Percentiles rank a stretch among this genome's conserved stretches.
Conservation (phyloP, 2,888 invertebrate genomes). For the Scaptomyza flava region DNA sequence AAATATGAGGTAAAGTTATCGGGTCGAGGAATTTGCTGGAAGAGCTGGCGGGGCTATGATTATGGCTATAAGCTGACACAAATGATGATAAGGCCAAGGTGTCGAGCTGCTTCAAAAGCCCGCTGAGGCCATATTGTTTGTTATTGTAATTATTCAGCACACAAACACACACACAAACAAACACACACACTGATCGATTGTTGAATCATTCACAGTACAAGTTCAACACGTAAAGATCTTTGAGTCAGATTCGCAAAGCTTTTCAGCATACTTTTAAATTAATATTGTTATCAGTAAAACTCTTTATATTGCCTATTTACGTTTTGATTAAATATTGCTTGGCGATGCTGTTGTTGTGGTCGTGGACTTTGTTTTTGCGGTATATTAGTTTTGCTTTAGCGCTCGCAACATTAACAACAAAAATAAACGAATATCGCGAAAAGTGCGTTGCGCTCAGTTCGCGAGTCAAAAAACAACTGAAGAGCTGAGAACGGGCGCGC, state of each 20-base stretch:
- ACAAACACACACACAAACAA: background rate
- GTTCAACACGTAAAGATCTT: constrained; percentile 23
- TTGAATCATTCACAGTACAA: constrained; percentile 30
- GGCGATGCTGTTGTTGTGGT: constrained; percentile 17
- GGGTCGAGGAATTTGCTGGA: constrained; percentile 88
- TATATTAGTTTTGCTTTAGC: constrained; percentile 24
- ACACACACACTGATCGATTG: constrained; percentile 13
- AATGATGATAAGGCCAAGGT: constrained; percentile 87
- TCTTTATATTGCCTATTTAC: constrained; percentile 57
- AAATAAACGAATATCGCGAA: constrained; percentile 12
- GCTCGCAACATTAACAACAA: constrained; percentile 29
- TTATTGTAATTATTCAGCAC: background rate
- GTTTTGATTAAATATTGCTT: constrained; percentile 57
- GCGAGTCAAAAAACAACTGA: constrained; percentile 60
- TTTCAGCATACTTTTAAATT: constrained; percentile 14
- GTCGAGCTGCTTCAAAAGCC: constrained; percentile 35
- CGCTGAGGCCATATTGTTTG: constrained; percentile 9
- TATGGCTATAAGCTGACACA: constrained; percentile 87
- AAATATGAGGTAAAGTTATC: constrained; percentile 83
- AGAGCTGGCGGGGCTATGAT: constrained; percentile 87
- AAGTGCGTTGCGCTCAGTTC: constrained; percentile 52
- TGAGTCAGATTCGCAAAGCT: constrained; percentile 29
- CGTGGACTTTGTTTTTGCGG: constrained; percentile 13
- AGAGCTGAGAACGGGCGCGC: constrained; percentile 61
- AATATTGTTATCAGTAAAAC: constrained; percentile 56